phyloP scores from a whole-genome alignment of 2,797 vertebrate genomes.

The Phoeniculus purpureus region DNA sequence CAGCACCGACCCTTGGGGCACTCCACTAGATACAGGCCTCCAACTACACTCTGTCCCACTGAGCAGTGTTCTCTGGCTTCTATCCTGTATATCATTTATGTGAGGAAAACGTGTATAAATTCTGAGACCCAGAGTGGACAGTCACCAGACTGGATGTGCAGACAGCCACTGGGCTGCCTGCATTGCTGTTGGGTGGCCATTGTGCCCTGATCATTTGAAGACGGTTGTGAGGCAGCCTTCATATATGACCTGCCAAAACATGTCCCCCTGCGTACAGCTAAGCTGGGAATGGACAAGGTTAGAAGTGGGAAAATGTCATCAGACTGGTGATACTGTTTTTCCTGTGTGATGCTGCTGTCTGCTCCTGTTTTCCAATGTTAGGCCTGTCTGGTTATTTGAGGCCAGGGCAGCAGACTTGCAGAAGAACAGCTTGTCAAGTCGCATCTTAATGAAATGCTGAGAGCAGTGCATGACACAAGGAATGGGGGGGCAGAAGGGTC shows the following conservation, averaged over 20 bases:
- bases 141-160: not conserved
- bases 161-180: not conserved
- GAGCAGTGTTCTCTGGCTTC: too few species aligned
- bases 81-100: not conserved
- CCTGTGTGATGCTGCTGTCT: rapidly evolving
- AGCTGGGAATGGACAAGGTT: not conserved
- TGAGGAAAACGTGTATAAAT: not conserved
- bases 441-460: not conserved
- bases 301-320: not conserved
- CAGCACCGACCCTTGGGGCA: too few species aligned
- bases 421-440: not conserved
- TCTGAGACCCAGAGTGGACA: not conserved
- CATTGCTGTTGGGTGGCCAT: not conserved
- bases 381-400: not conserved
- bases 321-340: not conserved
- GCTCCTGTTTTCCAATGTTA: rapidly evolving
- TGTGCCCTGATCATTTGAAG: not conserved
- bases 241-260: not conserved
- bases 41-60: too few species aligned
- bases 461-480: not conserved
- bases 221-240: not conserved
- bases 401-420: not conserved
- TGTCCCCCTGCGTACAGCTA: not conserved
- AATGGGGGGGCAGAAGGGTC: not conserved
- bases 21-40: too few species aligned